Base-by-base conservation (phyloP, 2,113 vertebrate genomes). In the Hirundichthys speculiger region DNA sequence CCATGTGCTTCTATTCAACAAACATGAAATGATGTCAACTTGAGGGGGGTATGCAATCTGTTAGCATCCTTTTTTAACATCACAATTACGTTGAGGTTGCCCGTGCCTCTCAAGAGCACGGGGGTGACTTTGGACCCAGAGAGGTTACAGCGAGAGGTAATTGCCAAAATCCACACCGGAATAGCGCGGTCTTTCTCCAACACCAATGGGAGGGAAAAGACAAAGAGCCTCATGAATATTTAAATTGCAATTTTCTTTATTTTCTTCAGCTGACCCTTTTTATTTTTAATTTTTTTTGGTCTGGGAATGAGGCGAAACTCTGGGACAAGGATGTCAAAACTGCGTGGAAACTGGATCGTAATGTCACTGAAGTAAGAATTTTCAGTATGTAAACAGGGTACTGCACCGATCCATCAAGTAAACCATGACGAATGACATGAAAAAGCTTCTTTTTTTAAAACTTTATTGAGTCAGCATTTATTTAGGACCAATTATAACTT, bases 161-260 rank as follows among this genome's bases (percentile, higher is more conserved):
- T 92, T 90, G 86, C 78, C 82, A 87, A 83, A 90, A 89, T 88
- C 85, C 84, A 88, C 73, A n/a, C 69, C 18, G 79, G 86, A 88
- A 84, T 87, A 84, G 69, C 75, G 40, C 69, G 72, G 84, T 86
- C 77, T 79, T 69, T 34, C 43, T 50, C 63, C 42, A 64, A 84
- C 80, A 85, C 82, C 58, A 55, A 79, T 72, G 64, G 82, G 65
- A 84, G 70, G 67, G 60, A 41, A 80, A 83, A 87, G 89, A 90
- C 88, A 90, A 88, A 89, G 75, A 75, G 70, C 62, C 81, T 87
- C 80, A 88, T 91, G 88, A 85, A 92, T 90, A 91, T 90, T 90
- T 90, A 90, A 90, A 92, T 87, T 87, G 86, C 75, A 80, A 83
- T 89, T 88, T 90, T 79, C 82, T 78, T 85, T 78, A 89, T 84